Conservation (phyloP, 1,140 invertebrate species). For the Arctopsyche grandis region DNA sequence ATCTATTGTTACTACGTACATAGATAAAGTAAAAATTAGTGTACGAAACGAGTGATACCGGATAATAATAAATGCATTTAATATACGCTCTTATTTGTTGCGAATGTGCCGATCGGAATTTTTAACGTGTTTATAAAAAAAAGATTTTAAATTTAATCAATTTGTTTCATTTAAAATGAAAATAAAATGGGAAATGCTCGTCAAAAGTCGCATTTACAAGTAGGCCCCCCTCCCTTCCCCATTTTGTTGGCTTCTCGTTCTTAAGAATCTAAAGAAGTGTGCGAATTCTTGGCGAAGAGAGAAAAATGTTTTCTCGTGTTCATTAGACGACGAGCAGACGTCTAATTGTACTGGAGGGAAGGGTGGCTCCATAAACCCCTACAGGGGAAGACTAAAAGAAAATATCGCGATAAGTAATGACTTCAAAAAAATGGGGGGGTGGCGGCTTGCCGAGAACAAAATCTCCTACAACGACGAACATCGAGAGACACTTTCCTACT, state of each 20-base stretch:
- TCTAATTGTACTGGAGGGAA: not conserved
- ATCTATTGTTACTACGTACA: no score
- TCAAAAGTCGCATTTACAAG: not conserved
- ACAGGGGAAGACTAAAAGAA: not conserved
- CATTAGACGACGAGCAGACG: not conserved
- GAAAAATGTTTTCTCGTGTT: slow-evolving; percentile 12
- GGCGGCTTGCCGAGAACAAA: not conserved
- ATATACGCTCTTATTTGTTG: not conserved
- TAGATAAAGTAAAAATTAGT: not conserved
- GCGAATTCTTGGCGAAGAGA: not conserved
- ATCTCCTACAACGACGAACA: not conserved
- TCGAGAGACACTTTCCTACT: not conserved
- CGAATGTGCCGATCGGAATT: not conserved
- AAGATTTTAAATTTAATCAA: slow-evolving; percentile 3
- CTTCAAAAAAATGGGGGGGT: not conserved
- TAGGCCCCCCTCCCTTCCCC: not conserved
- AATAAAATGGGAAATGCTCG: not conserved
- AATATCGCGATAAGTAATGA: not conserved
- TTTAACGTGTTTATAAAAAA: not conserved
- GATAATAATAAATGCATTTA: not conserved
- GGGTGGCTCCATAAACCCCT: not conserved
- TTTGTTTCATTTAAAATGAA: not conserved
- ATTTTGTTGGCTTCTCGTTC: slow-evolving; percentile 6
- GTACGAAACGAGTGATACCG: not conserved
- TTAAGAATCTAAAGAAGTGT: not conserved